phyloP scores from a whole-genome alignment of 2,888 invertebrate species.

The Cremastobaeus sp. region DNA sequence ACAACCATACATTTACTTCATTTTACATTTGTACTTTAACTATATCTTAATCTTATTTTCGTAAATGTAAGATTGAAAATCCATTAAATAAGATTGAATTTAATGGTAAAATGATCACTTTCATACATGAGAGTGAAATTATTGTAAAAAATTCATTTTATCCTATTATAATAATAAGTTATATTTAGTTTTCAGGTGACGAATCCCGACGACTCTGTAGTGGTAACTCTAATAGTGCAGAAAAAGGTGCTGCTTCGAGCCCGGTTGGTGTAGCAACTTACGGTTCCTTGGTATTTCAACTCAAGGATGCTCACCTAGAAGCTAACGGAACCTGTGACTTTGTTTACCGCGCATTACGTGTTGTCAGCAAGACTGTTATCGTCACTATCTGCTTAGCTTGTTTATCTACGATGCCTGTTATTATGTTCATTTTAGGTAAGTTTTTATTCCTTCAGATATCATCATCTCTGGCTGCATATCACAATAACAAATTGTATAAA shows the following conservation, averaged over 20 bases:
- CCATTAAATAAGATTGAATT: no score
- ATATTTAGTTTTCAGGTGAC: conserved; percentile 84
- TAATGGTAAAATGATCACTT: no score
- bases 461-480: no score
- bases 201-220: conserved; percentile 85
- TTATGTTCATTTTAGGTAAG: conserved; percentile 89
- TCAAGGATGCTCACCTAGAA: conserved; percentile 88
- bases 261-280: conserved; percentile 81
- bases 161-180: conserved; percentile 49
- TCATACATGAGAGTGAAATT: no score
- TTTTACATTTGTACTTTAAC: no score
- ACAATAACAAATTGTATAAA: no score
- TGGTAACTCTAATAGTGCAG: conserved; percentile 66
- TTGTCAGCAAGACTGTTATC: conserved; percentile 86
- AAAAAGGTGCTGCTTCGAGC: conserved; percentile 73
- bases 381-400: conserved; percentile 85
- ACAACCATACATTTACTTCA: no score
- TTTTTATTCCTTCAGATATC: not conserved
- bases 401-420: conserved; percentile 84
- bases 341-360: conserved; percentile 84
- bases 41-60: no score
- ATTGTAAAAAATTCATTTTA: no score
- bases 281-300: conserved; percentile 87
- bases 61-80: no score
- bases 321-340: conserved; percentile 87